These are phyloP conservation scores for Centropus unirufus DNA, from an alignment of 2,113 vertebrate genomes.

Conservation along the genomic window DNA sequence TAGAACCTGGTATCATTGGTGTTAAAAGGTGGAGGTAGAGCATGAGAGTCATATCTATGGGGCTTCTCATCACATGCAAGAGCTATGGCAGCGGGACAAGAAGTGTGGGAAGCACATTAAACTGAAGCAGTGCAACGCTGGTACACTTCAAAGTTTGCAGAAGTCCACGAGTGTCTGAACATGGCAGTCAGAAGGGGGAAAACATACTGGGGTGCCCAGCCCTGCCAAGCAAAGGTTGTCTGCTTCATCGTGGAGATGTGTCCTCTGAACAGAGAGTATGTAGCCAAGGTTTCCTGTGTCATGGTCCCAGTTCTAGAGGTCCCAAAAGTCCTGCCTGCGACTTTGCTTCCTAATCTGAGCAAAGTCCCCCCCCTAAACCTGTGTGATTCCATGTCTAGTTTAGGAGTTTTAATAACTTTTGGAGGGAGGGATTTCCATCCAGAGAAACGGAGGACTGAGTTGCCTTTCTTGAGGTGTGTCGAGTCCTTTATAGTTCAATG, in stretches of 20 bases:
- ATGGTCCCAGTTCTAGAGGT: not conserved
- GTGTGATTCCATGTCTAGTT: not conserved
- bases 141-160: not conserved
- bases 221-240: not conserved
- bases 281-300: not conserved
- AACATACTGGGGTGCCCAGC: not conserved
- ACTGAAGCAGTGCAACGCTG: not conserved
- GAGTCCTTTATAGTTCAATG: not conserved
- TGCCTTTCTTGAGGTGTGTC: not conserved
- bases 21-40: not conserved
- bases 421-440: not conserved
- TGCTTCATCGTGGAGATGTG: not conserved
- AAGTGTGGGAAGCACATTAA: not conserved
- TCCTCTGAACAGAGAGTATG: not conserved
- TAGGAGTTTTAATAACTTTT: not conserved
- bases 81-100: rapidly evolving
- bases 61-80: not conserved
- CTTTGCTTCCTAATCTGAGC: not conserved
- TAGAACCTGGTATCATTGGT: not conserved
- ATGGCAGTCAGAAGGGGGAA: not conserved
- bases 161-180: not conserved
- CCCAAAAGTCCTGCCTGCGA: not conserved
- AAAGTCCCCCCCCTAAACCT: not conserved
- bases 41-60: not conserved
- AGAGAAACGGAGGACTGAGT: not conserved